Conservation (phyloP, 2,113 vertebrate species). For the Ammospiza nelsoni region DNA sequence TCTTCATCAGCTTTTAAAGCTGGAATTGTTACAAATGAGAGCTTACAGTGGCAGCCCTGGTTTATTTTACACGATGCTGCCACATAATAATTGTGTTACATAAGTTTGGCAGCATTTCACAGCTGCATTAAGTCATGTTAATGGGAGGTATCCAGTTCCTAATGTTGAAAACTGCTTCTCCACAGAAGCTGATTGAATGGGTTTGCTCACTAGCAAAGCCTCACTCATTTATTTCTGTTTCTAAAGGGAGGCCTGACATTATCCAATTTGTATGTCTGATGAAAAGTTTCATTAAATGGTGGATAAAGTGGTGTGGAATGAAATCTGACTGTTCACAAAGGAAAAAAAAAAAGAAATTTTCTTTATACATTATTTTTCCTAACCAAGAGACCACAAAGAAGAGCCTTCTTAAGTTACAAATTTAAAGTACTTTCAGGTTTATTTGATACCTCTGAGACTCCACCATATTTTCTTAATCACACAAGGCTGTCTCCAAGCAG, state of each 20-base stretch:
- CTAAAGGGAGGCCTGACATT: not conserved
- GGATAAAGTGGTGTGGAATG: not conserved
- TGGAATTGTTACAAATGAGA: conserved; percentile 43
- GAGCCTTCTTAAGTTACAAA: not conserved
- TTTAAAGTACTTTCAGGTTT: not conserved
- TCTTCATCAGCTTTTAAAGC: conserved; percentile 49
- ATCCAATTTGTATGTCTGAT: conserved; percentile 7
- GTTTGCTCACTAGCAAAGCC: not conserved
- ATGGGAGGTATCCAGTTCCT: conserved; percentile 55
- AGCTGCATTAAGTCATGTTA: conserved; percentile 51
- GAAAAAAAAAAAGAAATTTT: not conserved
- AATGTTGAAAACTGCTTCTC: conserved; percentile 50
- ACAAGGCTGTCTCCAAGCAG: not conserved
- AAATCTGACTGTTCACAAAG: not conserved
- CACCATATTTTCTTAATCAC: not conserved
- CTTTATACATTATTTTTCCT: not conserved
- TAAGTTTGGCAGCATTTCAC: conserved; percentile 52
- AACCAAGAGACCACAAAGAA: not conserved
- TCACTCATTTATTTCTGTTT: conserved; percentile 6
- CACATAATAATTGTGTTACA: conserved; percentile 45
- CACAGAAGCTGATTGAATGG: conserved; percentile 45
- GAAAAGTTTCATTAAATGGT: conserved; percentile 2
- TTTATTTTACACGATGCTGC: conserved; percentile 26
- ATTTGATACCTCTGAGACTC: not conserved
- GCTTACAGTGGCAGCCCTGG: conserved; percentile 18